These are phyloP conservation scores for Dinocampus coccinellae DNA, from an alignment of 2,888 invertebrate species.

Conservation along the genomic window DNA sequence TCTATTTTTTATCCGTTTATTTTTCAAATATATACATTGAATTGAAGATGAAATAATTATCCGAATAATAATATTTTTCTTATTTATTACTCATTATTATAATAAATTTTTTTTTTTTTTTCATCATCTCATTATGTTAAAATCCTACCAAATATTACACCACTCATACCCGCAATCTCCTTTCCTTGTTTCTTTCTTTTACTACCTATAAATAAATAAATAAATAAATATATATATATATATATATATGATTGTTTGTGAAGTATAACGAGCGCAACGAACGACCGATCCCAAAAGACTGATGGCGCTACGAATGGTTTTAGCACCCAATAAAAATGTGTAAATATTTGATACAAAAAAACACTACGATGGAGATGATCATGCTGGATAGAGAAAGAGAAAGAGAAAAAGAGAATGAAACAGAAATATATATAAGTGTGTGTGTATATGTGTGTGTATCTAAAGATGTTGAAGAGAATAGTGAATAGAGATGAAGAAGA, in stretches of 20 bases:
- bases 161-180: no score
- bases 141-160: no score
- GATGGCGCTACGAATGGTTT: slow-evolving; percentile 56
- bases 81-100: no score
- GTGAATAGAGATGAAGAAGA: background rate
- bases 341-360: slow-evolving; percentile 63
- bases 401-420: background rate
- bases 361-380: slow-evolving; percentile 16
- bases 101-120: no score
- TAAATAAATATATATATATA: background rate
- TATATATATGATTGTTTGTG: background rate
- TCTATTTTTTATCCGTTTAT: no score
- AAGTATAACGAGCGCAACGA: slow-evolving; percentile 45
- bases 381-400: background rate
- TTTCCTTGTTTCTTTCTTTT: no score
- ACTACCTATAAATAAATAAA: background rate
- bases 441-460: background rate
- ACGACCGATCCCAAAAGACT: slow-evolving; percentile 48
- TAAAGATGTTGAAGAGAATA: background rate
- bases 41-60: no score
- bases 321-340: slow-evolving; percentile 66
- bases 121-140: no score
- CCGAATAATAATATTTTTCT: no score
- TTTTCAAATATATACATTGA: no score
- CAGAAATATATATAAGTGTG: background rate